These are phyloP conservation scores for Sebastes vulpes DNA, from an alignment of 2,797 vertebrate species.

Conservation along the genomic window DNA sequence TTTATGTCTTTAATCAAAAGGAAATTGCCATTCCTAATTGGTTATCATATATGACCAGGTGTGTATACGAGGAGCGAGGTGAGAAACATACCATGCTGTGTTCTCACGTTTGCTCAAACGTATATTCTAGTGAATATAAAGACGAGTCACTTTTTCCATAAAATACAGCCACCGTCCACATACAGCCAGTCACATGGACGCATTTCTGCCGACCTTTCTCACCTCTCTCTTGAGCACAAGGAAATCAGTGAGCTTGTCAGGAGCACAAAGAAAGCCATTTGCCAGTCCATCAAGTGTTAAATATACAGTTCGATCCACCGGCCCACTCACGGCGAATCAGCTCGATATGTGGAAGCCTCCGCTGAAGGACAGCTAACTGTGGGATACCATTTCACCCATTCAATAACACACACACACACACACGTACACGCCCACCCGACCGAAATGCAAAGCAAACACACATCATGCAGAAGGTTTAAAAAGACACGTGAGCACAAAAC, in stretches of 20 bases:
- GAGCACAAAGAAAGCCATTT: conserved; percentile 41
- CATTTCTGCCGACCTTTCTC: conserved; percentile 13
- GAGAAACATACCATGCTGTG: not conserved
- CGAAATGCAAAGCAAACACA: not conserved
- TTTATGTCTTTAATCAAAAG: conserved; percentile 42
- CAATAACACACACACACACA: not conserved
- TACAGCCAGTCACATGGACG: not conserved
- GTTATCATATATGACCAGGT: not conserved
- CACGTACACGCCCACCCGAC: not conserved
- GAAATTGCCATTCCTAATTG: conserved; percentile 32
- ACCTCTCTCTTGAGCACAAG: conserved; percentile 15
- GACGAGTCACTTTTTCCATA: not conserved
- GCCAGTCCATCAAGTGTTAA: conserved; percentile 63
- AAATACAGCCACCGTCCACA: not conserved
- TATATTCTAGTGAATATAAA: not conserved
- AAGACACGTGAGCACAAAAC: not conserved
- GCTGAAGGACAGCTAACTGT: conserved; percentile 10
- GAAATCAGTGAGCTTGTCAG: conserved; percentile 39
- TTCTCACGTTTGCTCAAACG: not conserved
- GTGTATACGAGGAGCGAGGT: not conserved
- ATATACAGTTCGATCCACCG: conserved; percentile 43
- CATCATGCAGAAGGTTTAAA: not conserved
- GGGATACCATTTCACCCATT: not conserved
- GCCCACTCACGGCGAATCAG: conserved; percentile 46
- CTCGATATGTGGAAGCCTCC: conserved; percentile 12